These are phyloP conservation scores for Monochamus saltuarius DNA, from an alignment of 1,140 invertebrate genomes.

Conservation along the genomic window DNA sequence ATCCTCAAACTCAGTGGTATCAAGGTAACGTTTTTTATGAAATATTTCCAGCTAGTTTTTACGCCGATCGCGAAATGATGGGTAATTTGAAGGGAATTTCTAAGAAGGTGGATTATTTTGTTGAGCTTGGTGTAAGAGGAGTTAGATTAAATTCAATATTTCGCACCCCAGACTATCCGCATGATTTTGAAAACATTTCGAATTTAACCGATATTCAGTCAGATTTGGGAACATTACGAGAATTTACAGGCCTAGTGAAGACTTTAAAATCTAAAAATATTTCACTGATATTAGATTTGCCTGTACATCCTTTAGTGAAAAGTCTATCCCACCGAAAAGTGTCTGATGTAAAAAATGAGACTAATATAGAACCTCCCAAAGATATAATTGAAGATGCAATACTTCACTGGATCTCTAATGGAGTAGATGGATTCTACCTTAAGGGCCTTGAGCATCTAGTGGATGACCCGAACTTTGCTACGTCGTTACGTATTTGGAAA, in stretches of 20 bases:
- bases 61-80: constrained; percentile 73
- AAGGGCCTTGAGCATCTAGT: constrained; percentile 62
- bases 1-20: constrained; percentile 72
- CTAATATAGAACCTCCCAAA: constrained; percentile 17
- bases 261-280: constrained; percentile 67
- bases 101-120: constrained; percentile 67
- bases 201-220: constrained; percentile 63
- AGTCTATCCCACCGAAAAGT: constrained; percentile 38
- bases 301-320: constrained; percentile 62
- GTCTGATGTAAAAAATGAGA: constrained; percentile 22
- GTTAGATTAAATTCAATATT: constrained; percentile 77
- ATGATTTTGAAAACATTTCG: constrained; percentile 65
- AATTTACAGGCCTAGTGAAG: constrained; percentile 64
- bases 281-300: constrained; percentile 72
- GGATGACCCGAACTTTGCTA: constrained; percentile 51
- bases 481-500: constrained; percentile 66
- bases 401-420: constrained; percentile 63
- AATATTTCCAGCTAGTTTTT: constrained; percentile 79
- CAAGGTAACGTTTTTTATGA: constrained; percentile 80
- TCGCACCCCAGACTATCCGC: constrained; percentile 66
- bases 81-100: constrained; percentile 73
- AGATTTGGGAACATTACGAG: constrained; percentile 63
- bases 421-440: constrained; percentile 80
- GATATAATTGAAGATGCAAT: constrained; percentile 59
- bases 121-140: constrained; percentile 64